Conservation (phyloP, 2,888 invertebrate genomes). For the Eupelmus urozonus region DNA sequence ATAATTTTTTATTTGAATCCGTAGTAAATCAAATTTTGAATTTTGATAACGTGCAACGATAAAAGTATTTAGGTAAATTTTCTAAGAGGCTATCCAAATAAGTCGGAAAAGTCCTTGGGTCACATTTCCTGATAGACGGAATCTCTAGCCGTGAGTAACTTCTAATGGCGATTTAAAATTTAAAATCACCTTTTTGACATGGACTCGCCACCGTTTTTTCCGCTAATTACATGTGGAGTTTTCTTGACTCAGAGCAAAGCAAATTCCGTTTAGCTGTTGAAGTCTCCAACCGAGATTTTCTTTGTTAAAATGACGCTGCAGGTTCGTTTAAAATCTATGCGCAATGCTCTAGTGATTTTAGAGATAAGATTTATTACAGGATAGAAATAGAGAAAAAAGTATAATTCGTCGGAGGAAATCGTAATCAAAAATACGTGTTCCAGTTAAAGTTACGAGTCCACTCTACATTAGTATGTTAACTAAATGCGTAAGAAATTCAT, state of each 20-base stretch:
- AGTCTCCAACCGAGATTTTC: neutral
- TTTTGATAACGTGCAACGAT: no score
- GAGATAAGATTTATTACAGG: no score
- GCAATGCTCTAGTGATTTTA: neutral
- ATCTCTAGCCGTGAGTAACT: neutral
- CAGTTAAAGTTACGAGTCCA: neutral
- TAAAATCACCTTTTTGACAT: slow-evolving; percentile 6
- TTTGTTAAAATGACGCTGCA: neutral
- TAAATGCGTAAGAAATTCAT: neutral
- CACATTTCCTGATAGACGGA: slow-evolving; percentile 6
- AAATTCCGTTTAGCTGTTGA: neutral
- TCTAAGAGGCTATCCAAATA: slow-evolving; percentile 16
- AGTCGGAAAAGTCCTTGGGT: slow-evolving; percentile 15
- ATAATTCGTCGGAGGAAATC: neutral
- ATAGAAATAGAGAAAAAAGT: no score
- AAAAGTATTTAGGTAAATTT: slow-evolving; percentile 13
- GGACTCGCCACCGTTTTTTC: slow-evolving; percentile 8
- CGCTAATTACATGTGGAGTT: slow-evolving; percentile 18
- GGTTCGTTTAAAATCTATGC: neutral
- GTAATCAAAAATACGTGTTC: neutral
- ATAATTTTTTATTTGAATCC: no score
- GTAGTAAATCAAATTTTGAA: no score
- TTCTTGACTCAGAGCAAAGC: slow-evolving; percentile 12
- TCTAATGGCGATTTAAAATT: slow-evolving; percentile 26
- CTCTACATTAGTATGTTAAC: neutral